Conservation (phyloP, 2,113 vertebrate species). For the Rhombomys opimus region DNA sequence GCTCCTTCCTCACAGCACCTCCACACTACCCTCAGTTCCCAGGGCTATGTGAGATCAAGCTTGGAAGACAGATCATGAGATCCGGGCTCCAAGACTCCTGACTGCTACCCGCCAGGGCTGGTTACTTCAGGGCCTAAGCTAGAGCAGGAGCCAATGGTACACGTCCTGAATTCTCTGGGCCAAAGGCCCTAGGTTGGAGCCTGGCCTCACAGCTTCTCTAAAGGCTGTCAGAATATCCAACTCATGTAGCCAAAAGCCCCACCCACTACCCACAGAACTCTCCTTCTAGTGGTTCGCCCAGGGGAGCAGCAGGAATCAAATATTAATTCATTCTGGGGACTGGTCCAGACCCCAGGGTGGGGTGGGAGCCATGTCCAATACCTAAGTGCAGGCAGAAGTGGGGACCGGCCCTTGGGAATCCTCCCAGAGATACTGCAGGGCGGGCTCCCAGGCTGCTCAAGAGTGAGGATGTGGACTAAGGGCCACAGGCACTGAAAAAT, state of each 20-base stretch:
- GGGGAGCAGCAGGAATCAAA: not conserved
- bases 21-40: not conserved
- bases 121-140: not conserved
- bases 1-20: not conserved
- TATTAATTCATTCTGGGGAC: not conserved
- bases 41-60: not conserved
- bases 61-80: not conserved
- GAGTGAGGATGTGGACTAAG: not conserved
- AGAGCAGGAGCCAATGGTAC: not conserved
- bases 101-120: not conserved
- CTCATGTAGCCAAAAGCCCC: not conserved
- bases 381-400: too few relatives aligned
- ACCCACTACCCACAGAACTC: not conserved
- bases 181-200: accelerated
- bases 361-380: too few relatives aligned
- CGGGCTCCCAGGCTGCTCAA: accelerated
- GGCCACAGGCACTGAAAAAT: too few relatives aligned
- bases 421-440: not conserved
- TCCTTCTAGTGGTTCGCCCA: not conserved
- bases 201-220: not conserved
- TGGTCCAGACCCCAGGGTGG: not conserved
- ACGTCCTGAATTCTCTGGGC: accelerated
- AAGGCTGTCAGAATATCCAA: accelerated
- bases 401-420: not conserved
- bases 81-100: accelerated